Percentiles rank a stretch among this genome's conserved stretches.
phyloP scores from a whole-genome alignment of 2,888 invertebrate genomes.

The Maniola hyperantus region DNA sequence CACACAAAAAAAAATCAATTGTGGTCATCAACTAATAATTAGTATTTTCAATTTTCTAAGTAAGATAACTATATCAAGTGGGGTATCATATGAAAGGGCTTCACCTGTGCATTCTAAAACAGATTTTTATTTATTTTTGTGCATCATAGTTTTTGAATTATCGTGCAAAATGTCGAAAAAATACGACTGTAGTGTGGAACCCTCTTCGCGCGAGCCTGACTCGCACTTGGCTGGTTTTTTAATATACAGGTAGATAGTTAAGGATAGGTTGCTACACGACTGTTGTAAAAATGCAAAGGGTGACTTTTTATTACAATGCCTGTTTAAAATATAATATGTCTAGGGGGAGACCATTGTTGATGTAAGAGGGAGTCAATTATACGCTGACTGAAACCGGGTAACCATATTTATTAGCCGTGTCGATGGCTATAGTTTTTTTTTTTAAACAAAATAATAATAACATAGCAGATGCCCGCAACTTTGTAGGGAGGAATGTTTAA shows the following conservation, averaged over 20 bases:
- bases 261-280: conserved; percentile 12
- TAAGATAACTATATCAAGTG: no score
- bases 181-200: no score
- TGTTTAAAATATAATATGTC: conserved; percentile 35
- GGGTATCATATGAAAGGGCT: no score
- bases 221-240: no score
- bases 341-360: conserved; percentile 30
- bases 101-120: no score
- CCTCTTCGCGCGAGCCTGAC: no score
- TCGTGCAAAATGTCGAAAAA: no score
- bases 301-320: conserved; percentile 36
- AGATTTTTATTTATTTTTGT: no score
- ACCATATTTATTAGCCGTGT: background rate
- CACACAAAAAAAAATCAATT: no score
- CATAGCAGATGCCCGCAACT: conserved; percentile 12
- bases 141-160: no score
- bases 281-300: conserved; percentile 33
- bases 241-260: background rate
- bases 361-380: conserved; percentile 29
- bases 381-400: conserved; percentile 1
- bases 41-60: no score
- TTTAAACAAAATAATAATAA: background rate
- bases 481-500: background rate
- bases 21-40: no score
- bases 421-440: conserved; percentile 2